These are phyloP conservation scores for Diachasmimorpha longicaudata DNA, from an alignment of 1,140 invertebrate genomes.

Conservation along the genomic window DNA sequence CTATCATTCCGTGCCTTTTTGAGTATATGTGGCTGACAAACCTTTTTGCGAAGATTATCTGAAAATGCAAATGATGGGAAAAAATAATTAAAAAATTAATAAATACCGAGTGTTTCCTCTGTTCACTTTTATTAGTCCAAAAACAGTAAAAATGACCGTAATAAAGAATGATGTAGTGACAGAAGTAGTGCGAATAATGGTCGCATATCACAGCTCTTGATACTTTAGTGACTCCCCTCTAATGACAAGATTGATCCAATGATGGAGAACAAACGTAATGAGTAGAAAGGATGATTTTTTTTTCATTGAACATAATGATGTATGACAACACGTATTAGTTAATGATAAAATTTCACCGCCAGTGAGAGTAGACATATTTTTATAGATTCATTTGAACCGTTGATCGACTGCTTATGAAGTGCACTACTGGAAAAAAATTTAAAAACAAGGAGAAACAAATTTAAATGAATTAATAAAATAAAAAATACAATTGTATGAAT, in stretches of 20 bases:
- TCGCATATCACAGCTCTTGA: conserved; percentile 18
- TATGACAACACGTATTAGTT: conserved; percentile 6
- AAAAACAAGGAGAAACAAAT: conserved; percentile 29
- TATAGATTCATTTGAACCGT: conserved; percentile 46
- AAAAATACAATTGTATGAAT: conserved; percentile 23
- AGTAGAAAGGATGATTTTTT: conserved; percentile 15
- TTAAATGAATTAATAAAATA: conserved; percentile 24
- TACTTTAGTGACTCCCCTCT: neutral
- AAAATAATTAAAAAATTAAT: neutral
- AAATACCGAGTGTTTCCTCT: conserved; percentile 1
- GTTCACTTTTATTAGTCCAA: conserved; percentile 1
- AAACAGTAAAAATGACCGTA: neutral
- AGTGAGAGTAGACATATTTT: conserved; percentile 44
- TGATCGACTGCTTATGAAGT: neutral
- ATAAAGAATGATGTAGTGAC: conserved; percentile 4
- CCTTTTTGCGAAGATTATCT: neutral
- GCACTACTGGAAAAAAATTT: neutral
- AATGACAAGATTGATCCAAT: conserved; percentile 11
- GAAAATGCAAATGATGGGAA: neutral
- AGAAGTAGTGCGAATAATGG: neutral
- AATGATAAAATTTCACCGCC: conserved; percentile 18
- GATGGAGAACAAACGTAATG: conserved; percentile 1
- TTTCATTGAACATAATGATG: neutral
- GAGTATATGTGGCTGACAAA: conserved; percentile 18
- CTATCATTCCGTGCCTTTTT: conserved; percentile 27